phyloP scores from a whole-genome alignment of 1,140 invertebrate species.

The Arctopsyche grandis region DNA sequence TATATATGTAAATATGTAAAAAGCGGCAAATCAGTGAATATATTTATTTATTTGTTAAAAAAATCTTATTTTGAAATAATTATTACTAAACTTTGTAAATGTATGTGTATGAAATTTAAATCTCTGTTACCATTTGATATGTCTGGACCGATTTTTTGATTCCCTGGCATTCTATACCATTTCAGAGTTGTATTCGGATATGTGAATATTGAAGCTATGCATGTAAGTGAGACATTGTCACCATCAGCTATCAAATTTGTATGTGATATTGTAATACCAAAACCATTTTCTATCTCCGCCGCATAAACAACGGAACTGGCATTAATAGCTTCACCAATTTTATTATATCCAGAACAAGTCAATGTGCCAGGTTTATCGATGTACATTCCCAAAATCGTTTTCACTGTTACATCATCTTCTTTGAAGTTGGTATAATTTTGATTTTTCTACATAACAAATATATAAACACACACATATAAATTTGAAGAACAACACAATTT shows the following conservation, averaged over 20 bases:
- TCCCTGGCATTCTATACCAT: constrained; percentile 44
- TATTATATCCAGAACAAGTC: constrained; percentile 40
- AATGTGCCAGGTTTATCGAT: constrained; percentile 37
- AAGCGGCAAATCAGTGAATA: too few relatives aligned
- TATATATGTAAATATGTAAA: too few relatives aligned
- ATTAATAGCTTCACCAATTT: background rate
- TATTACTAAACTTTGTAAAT: too few relatives aligned
- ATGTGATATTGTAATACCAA: constrained; percentile 59
- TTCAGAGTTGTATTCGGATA: constrained; percentile 59
- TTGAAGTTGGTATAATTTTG: background rate
- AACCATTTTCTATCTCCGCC: constrained; percentile 60
- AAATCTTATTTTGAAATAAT: background rate
- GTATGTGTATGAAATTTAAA: too few relatives aligned
- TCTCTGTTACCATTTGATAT: constrained; percentile 44
- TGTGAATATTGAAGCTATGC: constrained; percentile 66
- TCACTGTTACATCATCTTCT: background rate
- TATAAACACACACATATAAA: too few relatives aligned
- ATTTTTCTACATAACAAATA: background rate
- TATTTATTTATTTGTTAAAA: too few relatives aligned
- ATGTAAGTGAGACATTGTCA: constrained; percentile 66
- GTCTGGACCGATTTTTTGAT: constrained; percentile 30
- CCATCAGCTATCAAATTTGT: constrained; percentile 61
- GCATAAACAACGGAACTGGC: constrained; percentile 36
- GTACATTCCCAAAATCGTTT: background rate
- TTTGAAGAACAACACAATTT: too few relatives aligned